A percentile compares a stretch with the other conserved stretches of the same genome.
phyloP scores from a whole-genome alignment of 2,797 vertebrate genomes.

The Luscinia luscinia region DNA sequence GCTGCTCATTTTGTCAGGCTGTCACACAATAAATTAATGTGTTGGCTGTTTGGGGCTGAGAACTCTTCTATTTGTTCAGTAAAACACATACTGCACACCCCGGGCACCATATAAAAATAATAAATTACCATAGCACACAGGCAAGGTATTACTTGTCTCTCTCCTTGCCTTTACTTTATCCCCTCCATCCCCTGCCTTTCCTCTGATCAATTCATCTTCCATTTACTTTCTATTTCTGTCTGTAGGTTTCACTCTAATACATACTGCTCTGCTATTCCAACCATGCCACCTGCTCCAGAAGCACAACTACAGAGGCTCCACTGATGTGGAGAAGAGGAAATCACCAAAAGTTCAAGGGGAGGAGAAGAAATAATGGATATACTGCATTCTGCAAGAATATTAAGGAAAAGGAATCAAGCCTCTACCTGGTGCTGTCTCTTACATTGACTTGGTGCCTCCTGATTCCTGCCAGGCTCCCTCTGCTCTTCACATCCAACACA shows the following conservation, averaged over 20 bases:
- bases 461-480: neutral
- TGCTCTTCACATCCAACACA: neutral
- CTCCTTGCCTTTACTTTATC: constrained; percentile 21
- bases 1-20: constrained; percentile 6
- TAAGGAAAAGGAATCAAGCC: neutral
- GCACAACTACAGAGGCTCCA: neutral
- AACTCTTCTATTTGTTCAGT: constrained; percentile 36
- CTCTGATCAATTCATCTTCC: constrained; percentile 56
- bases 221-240: constrained; percentile 51
- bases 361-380: neutral
- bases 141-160: constrained; percentile 25
- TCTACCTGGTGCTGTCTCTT: constrained; percentile 72
- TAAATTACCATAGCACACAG: neutral
- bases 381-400: neutral
- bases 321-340: neutral
- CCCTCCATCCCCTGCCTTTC: constrained; percentile 29
- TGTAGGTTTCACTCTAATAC: constrained; percentile 1
- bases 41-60: constrained; percentile 37
- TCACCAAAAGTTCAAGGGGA: neutral
- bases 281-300: constrained; percentile 20
- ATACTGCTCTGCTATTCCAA: neutral
- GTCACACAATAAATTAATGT: constrained; percentile 26
- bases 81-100: constrained; percentile 25
- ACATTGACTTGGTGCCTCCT: neutral
- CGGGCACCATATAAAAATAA: constrained; percentile 31